Percentiles rank a stretch among this genome's conserved stretches.
These are phyloP conservation scores for Polyploca ridens DNA, from an alignment of 2,888 invertebrate genomes.

Conservation along the genomic window DNA sequence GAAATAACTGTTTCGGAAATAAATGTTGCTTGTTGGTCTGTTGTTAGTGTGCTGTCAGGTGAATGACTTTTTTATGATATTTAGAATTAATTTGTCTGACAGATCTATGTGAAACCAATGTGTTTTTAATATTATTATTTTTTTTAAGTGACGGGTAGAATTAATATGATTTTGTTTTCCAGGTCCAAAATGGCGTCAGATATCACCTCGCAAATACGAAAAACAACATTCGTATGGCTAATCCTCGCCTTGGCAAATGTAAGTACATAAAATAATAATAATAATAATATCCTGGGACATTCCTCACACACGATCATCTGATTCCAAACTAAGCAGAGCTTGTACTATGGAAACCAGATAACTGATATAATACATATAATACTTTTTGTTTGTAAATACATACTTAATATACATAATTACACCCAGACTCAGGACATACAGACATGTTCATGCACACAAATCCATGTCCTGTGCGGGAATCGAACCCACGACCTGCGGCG, in stretches of 20 bases:
- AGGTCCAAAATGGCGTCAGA: conserved; percentile 79
- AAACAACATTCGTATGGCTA: conserved; percentile 71
- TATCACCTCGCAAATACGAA: conserved; percentile 71
- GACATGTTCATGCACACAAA: too few species aligned
- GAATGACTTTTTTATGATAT: neutral
- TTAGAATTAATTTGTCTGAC: conserved; percentile 15
- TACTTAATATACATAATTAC: too few species aligned
- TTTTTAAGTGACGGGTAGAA: conserved; percentile 17
- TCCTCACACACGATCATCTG: too few species aligned
- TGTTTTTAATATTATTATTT: conserved; percentile 22
- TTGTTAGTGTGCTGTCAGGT: neutral
- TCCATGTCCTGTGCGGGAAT: too few species aligned
- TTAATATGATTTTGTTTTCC: conserved; percentile 38
- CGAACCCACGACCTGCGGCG: too few species aligned
- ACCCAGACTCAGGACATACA: too few species aligned
- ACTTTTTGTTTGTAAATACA: too few species aligned
- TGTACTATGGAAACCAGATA: too few species aligned
- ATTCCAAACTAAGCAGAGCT: too few species aligned
- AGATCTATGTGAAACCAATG: conserved; percentile 18
- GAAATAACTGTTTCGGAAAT: conserved; percentile 19
- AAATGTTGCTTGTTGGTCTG: neutral
- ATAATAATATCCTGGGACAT: too few species aligned
- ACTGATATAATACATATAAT: too few species aligned
- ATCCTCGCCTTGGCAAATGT: conserved; percentile 74
- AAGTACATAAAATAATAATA: conserved; percentile 47